Evolutionary conservation across 2,797 vertebrate species (phyloP).

Genomic region (Thripadectes ignobilis): DNA sequence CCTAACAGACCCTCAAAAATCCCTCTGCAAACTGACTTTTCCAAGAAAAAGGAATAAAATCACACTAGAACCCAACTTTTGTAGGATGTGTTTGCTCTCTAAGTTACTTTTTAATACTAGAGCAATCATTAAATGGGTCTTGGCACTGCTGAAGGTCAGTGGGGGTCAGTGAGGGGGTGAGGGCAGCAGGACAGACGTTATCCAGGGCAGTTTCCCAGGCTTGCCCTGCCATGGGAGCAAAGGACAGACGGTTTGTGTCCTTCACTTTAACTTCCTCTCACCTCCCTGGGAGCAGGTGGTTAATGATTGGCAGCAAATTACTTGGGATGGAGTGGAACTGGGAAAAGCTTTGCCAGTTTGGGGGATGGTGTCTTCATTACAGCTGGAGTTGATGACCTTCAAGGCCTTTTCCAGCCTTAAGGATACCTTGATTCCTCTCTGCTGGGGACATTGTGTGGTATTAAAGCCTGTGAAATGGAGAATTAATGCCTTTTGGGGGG

Average conservation of each 20-base stretch:
- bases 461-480: neutral
- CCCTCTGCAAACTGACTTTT: neutral
- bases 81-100: rapidly evolving
- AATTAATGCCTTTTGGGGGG: neutral
- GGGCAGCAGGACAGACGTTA: rapidly evolving
- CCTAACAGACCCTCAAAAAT: neutral
- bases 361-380: neutral
- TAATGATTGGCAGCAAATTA: neutral
- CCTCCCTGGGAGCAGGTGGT: neutral
- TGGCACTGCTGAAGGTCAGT: rapidly evolving
- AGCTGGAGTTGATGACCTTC: neutral
- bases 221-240: neutral
- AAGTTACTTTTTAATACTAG: neutral
- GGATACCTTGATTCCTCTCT: neutral
- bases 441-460: neutral
- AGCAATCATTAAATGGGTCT: neutral
- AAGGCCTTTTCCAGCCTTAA: neutral
- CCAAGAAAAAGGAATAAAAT: neutral
- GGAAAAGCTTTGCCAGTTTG: neutral
- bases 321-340: neutral
- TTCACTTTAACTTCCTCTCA: neutral
- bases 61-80: neutral
- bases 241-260: neutral
- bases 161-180: neutral
- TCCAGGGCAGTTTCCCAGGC: neutral